Base-by-base conservation (phyloP, 1,140 invertebrate genomes). In the Calephelis nemesis region DNA sequence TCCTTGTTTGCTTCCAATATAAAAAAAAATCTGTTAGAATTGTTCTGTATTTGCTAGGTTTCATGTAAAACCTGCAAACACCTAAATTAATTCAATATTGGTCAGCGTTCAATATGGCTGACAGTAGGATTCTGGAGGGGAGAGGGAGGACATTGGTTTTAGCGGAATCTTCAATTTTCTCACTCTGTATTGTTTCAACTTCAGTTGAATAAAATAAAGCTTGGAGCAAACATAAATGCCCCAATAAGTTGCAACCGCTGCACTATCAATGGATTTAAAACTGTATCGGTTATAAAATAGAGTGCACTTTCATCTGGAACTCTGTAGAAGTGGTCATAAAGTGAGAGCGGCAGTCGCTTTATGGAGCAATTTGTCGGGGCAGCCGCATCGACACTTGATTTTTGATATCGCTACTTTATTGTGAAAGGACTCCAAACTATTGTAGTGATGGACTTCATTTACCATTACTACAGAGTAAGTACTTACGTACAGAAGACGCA, bases 391-490 rank as follows among this genome's bases (percentile, higher is more conserved):
- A 70, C 60, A 73, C 66, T 75, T 66, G 71, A 73, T 70, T 70
- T 73, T 73, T 75, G 68, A 70, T 75, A 75, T 75, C 68, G 63
- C 48, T 66, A 75, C 68, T 75, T 70, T 66, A 71, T 69, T 72
- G 69, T 49, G 47, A 60, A 15, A 15, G 15, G 10, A 4, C 52
- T 19, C 50, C 50, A 54, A 45, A 3, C 30, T 45, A 45, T 45
- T 8, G 6, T 45, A 45, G 5, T 45, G 49, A 63, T 39, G 48
- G 50, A 62, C 49, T 63, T 45, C 15, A 45, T 48, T 68, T 73
- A 71, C 73, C 69, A 71, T 71, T 67, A 70, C 76, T 72, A 30
- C 30, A 30, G 30, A 30, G 30, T 2, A 30, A 30, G 30, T 30
- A 30, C 30, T 30, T 30, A 30, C 3, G 30, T 30, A 30, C 30